Conservation (phyloP, 2,113 vertebrate species). For the Pipa parva region DNA sequence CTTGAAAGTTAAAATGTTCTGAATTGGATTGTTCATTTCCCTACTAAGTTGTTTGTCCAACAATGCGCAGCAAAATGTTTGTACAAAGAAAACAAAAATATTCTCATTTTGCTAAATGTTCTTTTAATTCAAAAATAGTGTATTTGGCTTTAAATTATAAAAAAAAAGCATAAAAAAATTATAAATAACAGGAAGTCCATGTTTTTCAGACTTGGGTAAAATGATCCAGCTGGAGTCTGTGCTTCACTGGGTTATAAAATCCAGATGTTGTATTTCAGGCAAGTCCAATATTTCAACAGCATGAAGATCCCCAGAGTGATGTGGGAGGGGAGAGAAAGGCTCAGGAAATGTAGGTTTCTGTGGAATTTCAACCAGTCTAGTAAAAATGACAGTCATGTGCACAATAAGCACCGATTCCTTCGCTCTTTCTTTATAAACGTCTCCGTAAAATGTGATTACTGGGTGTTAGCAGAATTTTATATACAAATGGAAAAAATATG, state of each 20-base stretch:
- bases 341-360: conserved; percentile 33
- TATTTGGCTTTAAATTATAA: conserved; percentile 23
- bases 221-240: conserved; percentile 29
- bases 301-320: conserved; percentile 23
- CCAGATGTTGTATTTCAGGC: conserved; percentile 34
- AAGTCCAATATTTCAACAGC: conserved; percentile 28
- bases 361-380: conserved; percentile 18
- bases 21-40: too few relatives aligned
- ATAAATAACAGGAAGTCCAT: conserved; percentile 31
- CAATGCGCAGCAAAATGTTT: too few relatives aligned
- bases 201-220: conserved; percentile 17
- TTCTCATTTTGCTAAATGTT: conserved; percentile 12
- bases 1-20: too few relatives aligned
- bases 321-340: not conserved
- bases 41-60: too few relatives aligned
- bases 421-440: not conserved
- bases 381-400: conserved; percentile 13
- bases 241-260: conserved; percentile 36
- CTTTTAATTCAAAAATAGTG: conserved; percentile 21
- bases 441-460: too few relatives aligned
- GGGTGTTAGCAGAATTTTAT: too few relatives aligned
- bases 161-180: not conserved
- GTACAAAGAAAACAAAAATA: conserved; percentile 5
- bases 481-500: too few relatives aligned
- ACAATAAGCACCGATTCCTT: not conserved